These are phyloP conservation scores for Drosophila ironensis DNA, from an alignment of 1,140 invertebrate genomes.

Conservation along the genomic window DNA sequence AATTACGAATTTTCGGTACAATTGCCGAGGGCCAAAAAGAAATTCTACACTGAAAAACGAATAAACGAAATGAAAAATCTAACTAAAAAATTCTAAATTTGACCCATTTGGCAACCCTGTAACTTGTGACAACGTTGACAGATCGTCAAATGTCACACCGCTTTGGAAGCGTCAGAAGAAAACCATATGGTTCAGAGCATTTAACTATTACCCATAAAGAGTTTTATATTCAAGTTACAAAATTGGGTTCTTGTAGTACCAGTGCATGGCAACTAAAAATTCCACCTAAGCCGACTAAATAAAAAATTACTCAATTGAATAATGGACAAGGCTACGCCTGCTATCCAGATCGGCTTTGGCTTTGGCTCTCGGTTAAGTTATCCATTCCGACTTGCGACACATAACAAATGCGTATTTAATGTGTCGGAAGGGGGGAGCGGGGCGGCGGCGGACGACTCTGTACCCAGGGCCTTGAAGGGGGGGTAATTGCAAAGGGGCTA, in stretches of 20 bases:
- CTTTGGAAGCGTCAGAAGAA: no score
- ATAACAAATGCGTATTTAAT: slow-evolving; percentile 79
- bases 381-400: slow-evolving; percentile 59
- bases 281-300: slow-evolving; percentile 10
- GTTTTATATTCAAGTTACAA: no score
- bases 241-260: not conserved
- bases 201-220: no score
- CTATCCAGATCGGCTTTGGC: slow-evolving; percentile 2
- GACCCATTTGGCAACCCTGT: no score
- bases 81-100: no score
- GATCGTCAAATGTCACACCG: no score
- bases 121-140: no score
- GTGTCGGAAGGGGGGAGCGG: slow-evolving; percentile 45
- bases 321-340: slow-evolving; percentile 56
- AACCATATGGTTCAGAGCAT: no score
- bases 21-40: slow-evolving; percentile 44
- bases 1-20: slow-evolving; percentile 70
- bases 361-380: slow-evolving; percentile 36
- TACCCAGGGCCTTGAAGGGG: not conserved
- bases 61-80: no score
- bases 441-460: not conserved
- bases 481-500: slow-evolving; percentile 30
- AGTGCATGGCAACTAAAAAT: slow-evolving; percentile 18
- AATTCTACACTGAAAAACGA: slow-evolving; percentile 28
- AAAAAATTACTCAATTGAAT: slow-evolving; percentile 59